A percentile compares a stretch with the other conserved stretches of the same genome.
These are phyloP conservation scores for Trachelus stipa DNA, from an alignment of 2,888 invertebrate species.

Conservation along the genomic window DNA sequence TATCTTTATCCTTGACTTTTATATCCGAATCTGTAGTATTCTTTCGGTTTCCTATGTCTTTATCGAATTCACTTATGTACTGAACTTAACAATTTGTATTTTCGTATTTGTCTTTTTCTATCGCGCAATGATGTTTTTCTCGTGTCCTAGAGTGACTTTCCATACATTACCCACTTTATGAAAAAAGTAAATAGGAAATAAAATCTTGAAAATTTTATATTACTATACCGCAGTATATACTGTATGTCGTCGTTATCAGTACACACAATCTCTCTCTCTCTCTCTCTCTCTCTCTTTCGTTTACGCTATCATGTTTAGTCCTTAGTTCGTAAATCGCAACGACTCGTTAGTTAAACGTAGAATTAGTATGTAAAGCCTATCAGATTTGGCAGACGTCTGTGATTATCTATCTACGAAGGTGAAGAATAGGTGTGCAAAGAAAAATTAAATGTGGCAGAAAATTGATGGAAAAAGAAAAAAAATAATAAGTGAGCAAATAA, in stretches of 20 bases:
- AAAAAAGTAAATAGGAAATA: not conserved
- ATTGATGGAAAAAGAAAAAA: slow-evolving; percentile 25
- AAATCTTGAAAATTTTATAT: not conserved
- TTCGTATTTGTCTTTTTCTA: not conserved
- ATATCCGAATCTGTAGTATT: not conserved
- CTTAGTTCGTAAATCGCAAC: slow-evolving; percentile 16
- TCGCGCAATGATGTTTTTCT: not conserved
- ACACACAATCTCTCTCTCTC: too few species aligned
- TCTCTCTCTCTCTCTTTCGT: not conserved
- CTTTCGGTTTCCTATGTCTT: not conserved
- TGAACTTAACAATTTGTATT: not conserved
- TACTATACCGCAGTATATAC: not conserved
- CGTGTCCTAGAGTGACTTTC: not conserved
- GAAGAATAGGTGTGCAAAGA: slow-evolving; percentile 17
- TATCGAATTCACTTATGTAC: not conserved
- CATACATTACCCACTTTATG: not conserved
- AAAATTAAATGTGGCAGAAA: slow-evolving; percentile 30
- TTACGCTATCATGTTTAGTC: slow-evolving; percentile 13
- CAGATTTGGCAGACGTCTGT: slow-evolving; percentile 54
- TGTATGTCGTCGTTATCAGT: too few species aligned
- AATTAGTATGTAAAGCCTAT: slow-evolving; percentile 47
- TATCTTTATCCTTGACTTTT: not conserved
- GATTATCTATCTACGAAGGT: slow-evolving; percentile 35
- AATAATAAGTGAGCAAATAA: slow-evolving; percentile 3
- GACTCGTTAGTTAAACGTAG: slow-evolving; percentile 37